Conservation (phyloP, 2,797 vertebrate genomes). For the Sphenodon punctatus region DNA sequence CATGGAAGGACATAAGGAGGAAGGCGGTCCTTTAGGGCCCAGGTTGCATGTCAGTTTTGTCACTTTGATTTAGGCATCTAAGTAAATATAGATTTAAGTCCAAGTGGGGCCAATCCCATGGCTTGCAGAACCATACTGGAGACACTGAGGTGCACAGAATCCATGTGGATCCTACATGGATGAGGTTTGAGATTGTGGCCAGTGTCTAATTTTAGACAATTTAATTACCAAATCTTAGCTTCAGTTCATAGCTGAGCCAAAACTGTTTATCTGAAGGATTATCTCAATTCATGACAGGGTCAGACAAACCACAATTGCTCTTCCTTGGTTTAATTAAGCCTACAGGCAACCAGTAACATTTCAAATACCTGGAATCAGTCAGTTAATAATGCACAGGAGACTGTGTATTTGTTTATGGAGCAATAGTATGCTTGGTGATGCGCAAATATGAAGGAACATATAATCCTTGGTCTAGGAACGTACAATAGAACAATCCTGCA, state of each 20-base stretch:
- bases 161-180: too few species aligned
- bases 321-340: conserved; percentile 31
- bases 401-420: neutral
- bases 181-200: too few species aligned
- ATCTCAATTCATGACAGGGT: conserved; percentile 42
- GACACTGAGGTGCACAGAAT: too few species aligned
- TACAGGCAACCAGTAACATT: neutral
- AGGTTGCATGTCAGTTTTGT: neutral
- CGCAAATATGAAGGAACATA: neutral
- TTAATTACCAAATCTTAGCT: conserved; percentile 8
- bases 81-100: neutral
- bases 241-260: conserved; percentile 19
- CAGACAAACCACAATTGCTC: conserved; percentile 30
- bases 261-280: conserved; percentile 35
- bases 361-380: neutral
- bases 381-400: neutral
- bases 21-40: too few species aligned
- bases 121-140: too few species aligned
- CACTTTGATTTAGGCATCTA: neutral
- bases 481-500: neutral
- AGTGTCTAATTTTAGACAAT: neutral
- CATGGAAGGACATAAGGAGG: too few species aligned
- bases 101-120: too few species aligned
- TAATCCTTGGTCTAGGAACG: neutral
- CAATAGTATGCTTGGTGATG: neutral